Conservation (phyloP, 2,888 invertebrate genomes). For the Dryadula phaetusa region DNA sequence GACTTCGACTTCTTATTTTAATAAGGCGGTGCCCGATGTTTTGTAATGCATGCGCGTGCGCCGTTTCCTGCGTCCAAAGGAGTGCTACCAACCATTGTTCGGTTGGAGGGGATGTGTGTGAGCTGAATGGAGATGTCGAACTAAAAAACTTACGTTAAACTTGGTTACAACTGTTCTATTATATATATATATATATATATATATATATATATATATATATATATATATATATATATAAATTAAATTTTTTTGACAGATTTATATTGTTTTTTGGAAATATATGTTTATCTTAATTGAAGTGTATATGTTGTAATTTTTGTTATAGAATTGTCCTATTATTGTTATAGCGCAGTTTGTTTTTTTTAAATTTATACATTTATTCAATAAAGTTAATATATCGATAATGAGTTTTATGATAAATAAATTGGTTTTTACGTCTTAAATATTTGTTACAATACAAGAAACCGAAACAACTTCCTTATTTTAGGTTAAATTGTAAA, state of each 20-base stretch:
- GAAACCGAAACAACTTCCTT: conserved; percentile 7
- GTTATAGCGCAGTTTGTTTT: no score
- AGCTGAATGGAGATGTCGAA: conserved; percentile 70
- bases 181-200: no score
- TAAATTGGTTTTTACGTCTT: no score
- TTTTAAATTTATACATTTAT: no score
- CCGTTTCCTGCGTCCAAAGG: conserved; percentile 80
- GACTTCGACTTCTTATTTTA: conserved; percentile 47
- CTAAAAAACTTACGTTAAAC: conserved; percentile 57
- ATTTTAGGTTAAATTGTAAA: background rate
- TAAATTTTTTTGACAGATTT: background rate
- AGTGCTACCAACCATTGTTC: conserved; percentile 80
- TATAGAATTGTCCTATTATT: no score
- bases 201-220: no score
- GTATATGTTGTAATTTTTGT: no score
- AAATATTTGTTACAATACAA: background rate
- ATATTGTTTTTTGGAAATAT: no score
- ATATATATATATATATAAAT: no score
- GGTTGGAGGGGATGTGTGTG: conserved; percentile 76
- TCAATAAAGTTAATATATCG: no score
- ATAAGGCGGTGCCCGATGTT: conserved; percentile 69
- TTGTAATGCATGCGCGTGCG: conserved; percentile 76
- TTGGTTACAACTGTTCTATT: conserved; percentile 39
- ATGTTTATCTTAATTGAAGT: background rate
- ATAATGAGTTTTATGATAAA: background rate